Evolutionary conservation across 2,888 invertebrate genomes (phyloP).

Genomic region (Argyresthia goedartella): DNA sequence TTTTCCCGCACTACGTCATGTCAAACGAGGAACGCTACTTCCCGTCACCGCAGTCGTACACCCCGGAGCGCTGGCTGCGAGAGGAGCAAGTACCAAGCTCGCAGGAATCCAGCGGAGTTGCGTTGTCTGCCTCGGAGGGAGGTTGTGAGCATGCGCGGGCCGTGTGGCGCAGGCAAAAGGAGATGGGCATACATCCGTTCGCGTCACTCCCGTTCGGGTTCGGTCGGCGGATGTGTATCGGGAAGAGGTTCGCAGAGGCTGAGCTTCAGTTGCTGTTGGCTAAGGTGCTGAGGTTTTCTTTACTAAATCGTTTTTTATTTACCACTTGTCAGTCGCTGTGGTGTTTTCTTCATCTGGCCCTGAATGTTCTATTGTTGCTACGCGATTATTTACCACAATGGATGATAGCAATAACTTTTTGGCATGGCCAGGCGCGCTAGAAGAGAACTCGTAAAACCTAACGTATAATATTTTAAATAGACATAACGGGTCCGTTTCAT

Average conservation of each 20-base stretch:
- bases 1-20: conserved; percentile 83
- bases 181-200: conserved; percentile 77
- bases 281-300: conserved; percentile 66
- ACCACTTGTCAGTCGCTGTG: not conserved
- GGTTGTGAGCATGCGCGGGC: conserved; percentile 17
- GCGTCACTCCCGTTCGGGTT: conserved; percentile 83
- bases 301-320: not conserved
- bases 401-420: too few relatives aligned
- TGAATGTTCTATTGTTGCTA: too few relatives aligned
- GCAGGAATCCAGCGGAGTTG: not conserved
- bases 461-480: too few relatives aligned
- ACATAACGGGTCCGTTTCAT: too few relatives aligned
- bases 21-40: conserved; percentile 81
- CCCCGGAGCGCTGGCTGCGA: conserved; percentile 86
- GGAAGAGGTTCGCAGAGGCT: conserved; percentile 84
- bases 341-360: too few relatives aligned
- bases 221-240: conserved; percentile 82
- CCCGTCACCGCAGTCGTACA: conserved; percentile 75
- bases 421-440: too few relatives aligned
- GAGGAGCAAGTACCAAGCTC: conserved; percentile 26
- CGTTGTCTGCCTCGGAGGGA: not conserved
- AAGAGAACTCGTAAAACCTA: too few relatives aligned
- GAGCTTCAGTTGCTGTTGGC: conserved; percentile 81
- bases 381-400: too few relatives aligned
- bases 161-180: conserved; percentile 59